These are phyloP conservation scores for Neocrepidodera transversa DNA, from an alignment of 2,888 invertebrate species.

Conservation along the genomic window DNA sequence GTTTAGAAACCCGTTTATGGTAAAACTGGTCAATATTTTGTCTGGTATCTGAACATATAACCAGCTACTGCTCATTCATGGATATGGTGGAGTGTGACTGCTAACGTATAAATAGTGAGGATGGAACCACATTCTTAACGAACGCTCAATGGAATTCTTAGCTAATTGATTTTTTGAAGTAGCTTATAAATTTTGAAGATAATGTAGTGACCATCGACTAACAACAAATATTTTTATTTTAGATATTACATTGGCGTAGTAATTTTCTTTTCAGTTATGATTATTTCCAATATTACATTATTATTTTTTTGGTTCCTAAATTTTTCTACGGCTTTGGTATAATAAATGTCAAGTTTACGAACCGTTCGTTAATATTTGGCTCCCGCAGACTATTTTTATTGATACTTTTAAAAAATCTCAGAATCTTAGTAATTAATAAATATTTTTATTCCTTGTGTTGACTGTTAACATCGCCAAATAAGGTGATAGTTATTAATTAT, in stretches of 20 bases:
- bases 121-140: constrained; percentile 48
- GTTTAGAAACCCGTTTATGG: constrained; percentile 55
- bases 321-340: neutral
- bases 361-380: neutral
- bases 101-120: constrained; percentile 36
- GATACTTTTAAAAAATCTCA: neutral
- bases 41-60: constrained; percentile 49
- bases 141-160: constrained; percentile 46
- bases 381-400: constrained; percentile 15
- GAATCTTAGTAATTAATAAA: constrained; percentile 2
- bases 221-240: constrained; percentile 3
- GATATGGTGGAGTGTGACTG: constrained; percentile 29
- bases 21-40: constrained; percentile 53
- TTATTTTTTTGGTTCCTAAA: too few species aligned
- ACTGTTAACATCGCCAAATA: constrained; percentile 16
- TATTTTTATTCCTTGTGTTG: constrained; percentile 6
- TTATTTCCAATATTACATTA: neutral
- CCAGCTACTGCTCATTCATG: constrained; percentile 52
- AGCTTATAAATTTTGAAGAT: constrained; percentile 40
- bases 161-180: constrained; percentile 47
- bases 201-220: constrained; percentile 30
- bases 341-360: neutral
- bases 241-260: constrained; percentile 8
- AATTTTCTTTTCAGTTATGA: too few species aligned
- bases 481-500: constrained; percentile 2